Percentiles rank a stretch among this genome's conserved stretches.
These are phyloP conservation scores for Trachelus iudaicus DNA, from an alignment of 2,888 invertebrate genomes.

Conservation along the genomic window DNA sequence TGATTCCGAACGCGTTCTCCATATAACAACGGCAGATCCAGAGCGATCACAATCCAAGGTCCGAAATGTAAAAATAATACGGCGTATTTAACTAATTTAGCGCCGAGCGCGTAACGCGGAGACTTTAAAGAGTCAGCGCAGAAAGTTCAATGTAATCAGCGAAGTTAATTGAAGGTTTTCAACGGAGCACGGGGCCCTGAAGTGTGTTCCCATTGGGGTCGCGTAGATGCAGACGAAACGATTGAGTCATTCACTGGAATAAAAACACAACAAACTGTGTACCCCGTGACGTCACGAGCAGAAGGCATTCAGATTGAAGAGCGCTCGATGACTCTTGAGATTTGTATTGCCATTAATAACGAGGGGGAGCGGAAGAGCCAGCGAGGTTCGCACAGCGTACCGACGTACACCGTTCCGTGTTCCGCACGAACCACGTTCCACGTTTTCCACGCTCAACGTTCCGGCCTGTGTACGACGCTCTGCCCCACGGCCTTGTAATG, in stretches of 20 bases:
- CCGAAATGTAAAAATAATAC: constrained; percentile 17
- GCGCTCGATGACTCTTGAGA: constrained; percentile 65
- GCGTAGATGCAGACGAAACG: constrained; percentile 43
- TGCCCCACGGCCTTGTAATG: not conserved
- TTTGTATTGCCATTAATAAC: constrained; percentile 66
- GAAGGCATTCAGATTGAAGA: constrained; percentile 66
- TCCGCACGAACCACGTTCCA: not conserved
- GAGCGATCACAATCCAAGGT: too few species aligned
- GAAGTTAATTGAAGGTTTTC: constrained; percentile 58
- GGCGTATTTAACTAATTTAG: constrained; percentile 53
- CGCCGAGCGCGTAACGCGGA: constrained; percentile 30
- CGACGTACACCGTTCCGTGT: not conserved
- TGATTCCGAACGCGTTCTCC: too few species aligned
- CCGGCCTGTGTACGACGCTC: not conserved
- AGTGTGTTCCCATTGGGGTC: constrained; percentile 49
- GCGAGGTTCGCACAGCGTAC: constrained; percentile 11
- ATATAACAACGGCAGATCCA: too few species aligned
- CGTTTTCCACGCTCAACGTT: constrained; percentile 5
- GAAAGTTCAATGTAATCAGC: constrained; percentile 49
- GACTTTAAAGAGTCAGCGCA: constrained; percentile 36
- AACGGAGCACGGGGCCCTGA: constrained; percentile 22
- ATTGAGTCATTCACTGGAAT: constrained; percentile 63
- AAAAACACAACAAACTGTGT: constrained; percentile 57
- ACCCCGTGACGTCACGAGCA: constrained; percentile 62
- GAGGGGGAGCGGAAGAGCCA: constrained; percentile 42